These are phyloP conservation scores for Bembecia ichneumoniformis DNA, from an alignment of 2,888 invertebrate species.

Conservation along the genomic window DNA sequence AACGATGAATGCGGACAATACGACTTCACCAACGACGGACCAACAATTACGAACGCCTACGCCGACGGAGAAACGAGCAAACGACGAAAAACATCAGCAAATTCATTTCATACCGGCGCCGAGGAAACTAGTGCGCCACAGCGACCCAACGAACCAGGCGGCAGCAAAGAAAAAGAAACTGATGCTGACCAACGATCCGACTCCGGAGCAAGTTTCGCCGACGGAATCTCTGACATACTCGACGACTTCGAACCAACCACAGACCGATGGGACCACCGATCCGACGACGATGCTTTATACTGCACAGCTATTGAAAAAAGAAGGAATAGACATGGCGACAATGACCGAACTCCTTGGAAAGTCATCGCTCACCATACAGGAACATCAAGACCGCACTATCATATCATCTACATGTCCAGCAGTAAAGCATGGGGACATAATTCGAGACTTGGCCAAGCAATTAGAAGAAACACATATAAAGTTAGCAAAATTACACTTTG, in stretches of 20 bases:
- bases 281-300: background rate
- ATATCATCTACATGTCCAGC: constrained; percentile 8
- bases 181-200: background rate
- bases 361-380: background rate
- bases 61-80: background rate
- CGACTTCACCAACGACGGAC: background rate
- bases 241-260: background rate
- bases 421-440: constrained; percentile 10
- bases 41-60: background rate
- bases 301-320: background rate
- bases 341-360: constrained; percentile 1
- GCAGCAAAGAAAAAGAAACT: background rate
- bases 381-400: background rate
- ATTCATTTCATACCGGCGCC: background rate
- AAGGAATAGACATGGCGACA: background rate
- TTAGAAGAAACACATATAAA: constrained; percentile 8
- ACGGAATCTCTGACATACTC: background rate
- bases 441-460: constrained; percentile 9
- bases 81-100: background rate
- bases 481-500: constrained; percentile 8
- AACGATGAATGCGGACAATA: too few species aligned
- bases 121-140: too few species aligned
- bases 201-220: background rate
- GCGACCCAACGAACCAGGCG: background rate
- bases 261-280: too few species aligned